Evolutionary conservation across 92 coral and sea anemone genomes (phyloP), one percentile per base, ranked within the genome.

Genomic region (Siderastrea radians): DNA sequence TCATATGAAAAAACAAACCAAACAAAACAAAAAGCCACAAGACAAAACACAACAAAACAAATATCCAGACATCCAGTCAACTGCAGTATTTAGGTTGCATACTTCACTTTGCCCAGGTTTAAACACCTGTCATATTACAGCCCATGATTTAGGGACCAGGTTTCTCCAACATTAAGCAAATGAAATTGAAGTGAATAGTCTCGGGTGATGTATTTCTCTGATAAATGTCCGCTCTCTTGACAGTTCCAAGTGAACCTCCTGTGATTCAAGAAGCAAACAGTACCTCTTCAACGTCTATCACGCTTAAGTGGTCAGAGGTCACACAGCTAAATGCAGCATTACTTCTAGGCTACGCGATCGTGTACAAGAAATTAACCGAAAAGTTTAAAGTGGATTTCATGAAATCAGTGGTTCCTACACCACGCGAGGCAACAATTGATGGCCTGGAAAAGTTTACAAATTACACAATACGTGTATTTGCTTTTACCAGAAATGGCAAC

Each of bases 391-490:
- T 16, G 4, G 79, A 54, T 7, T 54, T 49, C 49, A 16, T 83
- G 45, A 83, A 83, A 57, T 83, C 87, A 46, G 79, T 83, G 69
- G 5, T 3, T 12, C 78, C 78, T 3, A 46, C 55, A 16, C 68
- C 49, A 1, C 48, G 1, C 1, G 46, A 54, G 7, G 51, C 84
- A 11, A 82, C 79, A 26, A 46, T 93, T 3, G 74, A 78, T n/a
- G 87, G 74, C 47, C 87, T 93, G 6, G 61, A 75, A 45, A 87
- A 62, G 54, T 93, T 68, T 70, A 90, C 94, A 4, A 59, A 81
- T 14, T 93, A 90, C 58, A 72, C 90, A n/a, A 71, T 93, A 7
- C 77, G 89, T 14, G 88, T 83, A 44, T 87, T 80, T 67, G 94
- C 89, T 14, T 93, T 88, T 76, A 86, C 92, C 5, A 59, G 60